These are phyloP conservation scores for Lingula anatina DNA, from an alignment of 2,888 invertebrate species.

Conservation along the genomic window DNA sequence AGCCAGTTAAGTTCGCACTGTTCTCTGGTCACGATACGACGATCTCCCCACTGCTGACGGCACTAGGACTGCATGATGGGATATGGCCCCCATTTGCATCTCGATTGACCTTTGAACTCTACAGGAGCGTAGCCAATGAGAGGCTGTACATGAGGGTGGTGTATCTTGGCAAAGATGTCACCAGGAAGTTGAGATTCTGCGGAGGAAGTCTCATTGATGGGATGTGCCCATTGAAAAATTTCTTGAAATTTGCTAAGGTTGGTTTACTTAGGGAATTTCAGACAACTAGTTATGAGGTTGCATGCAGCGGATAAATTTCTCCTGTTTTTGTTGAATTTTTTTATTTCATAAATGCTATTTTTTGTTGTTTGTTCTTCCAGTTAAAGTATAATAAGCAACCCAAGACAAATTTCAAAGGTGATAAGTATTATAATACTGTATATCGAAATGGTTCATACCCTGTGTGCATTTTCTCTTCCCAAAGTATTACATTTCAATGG, in stretches of 20 bases:
- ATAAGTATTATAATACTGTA: too few relatives aligned
- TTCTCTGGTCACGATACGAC: constrained; percentile 93
- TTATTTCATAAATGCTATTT: too few relatives aligned
- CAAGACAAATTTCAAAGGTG: too few relatives aligned
- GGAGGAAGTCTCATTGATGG: constrained; percentile 35
- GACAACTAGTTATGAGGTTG: too few relatives aligned
- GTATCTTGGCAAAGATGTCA: constrained; percentile 82
- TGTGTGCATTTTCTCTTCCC: too few relatives aligned
- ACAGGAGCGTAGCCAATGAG: constrained; percentile 47
- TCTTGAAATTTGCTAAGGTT: constrained; percentile 78
- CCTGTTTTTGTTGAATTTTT: too few relatives aligned
- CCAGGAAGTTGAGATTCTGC: constrained; percentile 76
- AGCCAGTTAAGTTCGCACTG: constrained; percentile 36
- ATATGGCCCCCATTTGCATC: constrained; percentile 77
- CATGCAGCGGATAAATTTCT: too few relatives aligned
- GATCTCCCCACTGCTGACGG: constrained; percentile 73
- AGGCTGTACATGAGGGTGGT: constrained; percentile 78
- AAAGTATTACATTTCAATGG: too few relatives aligned
- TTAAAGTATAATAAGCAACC: too few relatives aligned
- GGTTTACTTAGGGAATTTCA: too few relatives aligned
- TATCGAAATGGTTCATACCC: too few relatives aligned
- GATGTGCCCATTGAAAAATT: constrained; percentile 79
- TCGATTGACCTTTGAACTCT: constrained; percentile 81
- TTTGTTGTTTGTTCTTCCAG: too few relatives aligned
- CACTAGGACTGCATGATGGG: constrained; percentile 66